These are phyloP conservation scores for Drymodes brunneopygia DNA, from an alignment of 2,113 vertebrate species.

Conservation along the genomic window DNA sequence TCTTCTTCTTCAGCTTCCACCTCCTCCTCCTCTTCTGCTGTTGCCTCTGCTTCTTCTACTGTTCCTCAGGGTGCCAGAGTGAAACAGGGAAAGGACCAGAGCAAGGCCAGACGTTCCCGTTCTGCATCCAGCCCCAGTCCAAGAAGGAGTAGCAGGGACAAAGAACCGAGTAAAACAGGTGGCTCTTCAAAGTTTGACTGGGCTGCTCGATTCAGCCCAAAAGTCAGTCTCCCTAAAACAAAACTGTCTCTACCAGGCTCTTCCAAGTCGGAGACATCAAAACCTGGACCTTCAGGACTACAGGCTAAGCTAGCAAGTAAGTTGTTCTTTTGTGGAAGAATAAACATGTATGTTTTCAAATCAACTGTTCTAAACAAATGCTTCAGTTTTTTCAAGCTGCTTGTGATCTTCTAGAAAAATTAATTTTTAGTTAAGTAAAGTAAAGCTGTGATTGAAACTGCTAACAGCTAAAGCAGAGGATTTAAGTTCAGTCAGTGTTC, in stretches of 20 bases:
- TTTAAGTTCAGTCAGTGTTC: neutral
- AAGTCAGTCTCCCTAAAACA: constrained; percentile 98
- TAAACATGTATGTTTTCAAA: neutral
- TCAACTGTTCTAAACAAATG: neutral
- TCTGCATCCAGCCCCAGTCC: constrained; percentile 97
- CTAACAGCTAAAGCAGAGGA: neutral
- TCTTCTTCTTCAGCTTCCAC: constrained; percentile 93
- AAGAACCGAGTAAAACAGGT: constrained; percentile 91
- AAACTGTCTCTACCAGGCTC: constrained; percentile 98
- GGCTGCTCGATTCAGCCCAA: constrained; percentile 97
- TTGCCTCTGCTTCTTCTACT: constrained; percentile 86
- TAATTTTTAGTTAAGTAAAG: neutral
- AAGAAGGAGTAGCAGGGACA: constrained; percentile 94
- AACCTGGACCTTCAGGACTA: constrained; percentile 98
- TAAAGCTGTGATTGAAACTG: neutral
- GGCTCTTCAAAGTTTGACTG: constrained; percentile 99
- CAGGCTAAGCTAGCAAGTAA: constrained; percentile 99
- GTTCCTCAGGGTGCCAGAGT: constrained; percentile 90
- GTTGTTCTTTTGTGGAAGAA: constrained; percentile 49
- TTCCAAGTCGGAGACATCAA: constrained; percentile 95
- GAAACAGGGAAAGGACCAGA: constrained; percentile 99
- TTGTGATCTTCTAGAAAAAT: neutral
- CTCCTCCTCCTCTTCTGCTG: constrained; percentile 85
- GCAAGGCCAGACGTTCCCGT: constrained; percentile 91
- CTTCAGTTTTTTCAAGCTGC: neutral